Base-by-base conservation (phyloP, 1,140 invertebrate species). In the Gryllus bimaculatus region DNA sequence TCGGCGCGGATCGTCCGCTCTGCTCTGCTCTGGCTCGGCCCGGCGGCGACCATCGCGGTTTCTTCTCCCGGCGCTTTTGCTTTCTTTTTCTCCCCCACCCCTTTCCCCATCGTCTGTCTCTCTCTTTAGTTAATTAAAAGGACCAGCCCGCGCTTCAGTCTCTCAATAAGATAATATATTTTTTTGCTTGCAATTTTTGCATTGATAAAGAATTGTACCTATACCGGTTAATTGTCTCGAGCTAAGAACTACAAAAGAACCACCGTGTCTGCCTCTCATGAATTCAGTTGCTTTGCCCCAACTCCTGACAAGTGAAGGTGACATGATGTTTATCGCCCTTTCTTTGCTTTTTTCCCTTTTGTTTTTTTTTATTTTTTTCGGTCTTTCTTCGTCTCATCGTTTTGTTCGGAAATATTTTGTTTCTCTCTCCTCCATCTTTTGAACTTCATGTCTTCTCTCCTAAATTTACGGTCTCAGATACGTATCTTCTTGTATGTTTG, bases 251-350 rank as follows among this genome's bases (percentile, higher is more conserved):
- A 18, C 54, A 66, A 13, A 66, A 66, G 54, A 66, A 66, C 54
- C 26, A 39, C 26, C 26, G 26, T 39, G 26, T 5, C 7, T 66
- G 18, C 18, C 10, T 66, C 54, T 66, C 10, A 18, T 13, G 10
- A 66, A 47, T 76, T 76, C 8, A 39, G 13, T 47, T 75, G 75
- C 20, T 47, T 77, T 48, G 47, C 76, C 12, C 39, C 18, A 66
- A 66, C 54, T 18, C 54, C 18, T 66, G 48, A 49, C 76, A 54
- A 54, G 15, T 12, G 8, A 66, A 78, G 21, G 78, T 78, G 78
- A 78, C 66, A 74, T 48, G 78, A 78, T 78, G 48, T 8, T 47
- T 78, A 74, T 78, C 78, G 26, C 21, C 54, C 3, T 13, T 47
- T 66, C 26, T 21, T 66, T 54, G 6, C 49, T 21, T 21, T 26